phyloP scores from a whole-genome alignment of 1,140 invertebrate genomes.

The Drosophila ficusphila region DNA sequence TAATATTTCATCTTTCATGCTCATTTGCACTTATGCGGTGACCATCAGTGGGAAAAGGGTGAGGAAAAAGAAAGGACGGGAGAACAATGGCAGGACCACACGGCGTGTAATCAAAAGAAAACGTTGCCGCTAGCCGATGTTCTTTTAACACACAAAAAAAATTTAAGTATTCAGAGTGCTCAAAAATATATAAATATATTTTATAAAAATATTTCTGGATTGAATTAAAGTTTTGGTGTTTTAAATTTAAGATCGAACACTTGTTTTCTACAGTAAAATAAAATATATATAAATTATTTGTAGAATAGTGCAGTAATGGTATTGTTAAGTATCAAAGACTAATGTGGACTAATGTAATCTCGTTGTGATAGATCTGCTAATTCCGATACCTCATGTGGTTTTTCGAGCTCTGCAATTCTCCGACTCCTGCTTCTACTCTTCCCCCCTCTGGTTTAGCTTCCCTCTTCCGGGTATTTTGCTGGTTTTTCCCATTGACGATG shows the following conservation, averaged over 20 bases:
- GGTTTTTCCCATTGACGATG: conserved; percentile 22
- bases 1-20: conserved; percentile 82
- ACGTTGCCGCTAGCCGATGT: conserved; percentile 45
- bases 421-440: conserved; percentile 1
- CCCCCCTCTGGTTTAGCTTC: background rate
- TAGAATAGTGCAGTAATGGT: no score
- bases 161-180: background rate
- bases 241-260: no score
- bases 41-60: conserved; percentile 3
- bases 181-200: background rate
- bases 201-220: no score
- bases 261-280: no score
- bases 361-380: no score
- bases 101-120: conserved; percentile 67
- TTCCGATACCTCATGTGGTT: background rate
- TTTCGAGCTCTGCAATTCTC: conserved; percentile 24
- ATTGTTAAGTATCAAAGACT: no score
- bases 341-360: no score
- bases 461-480: conserved; percentile 5
- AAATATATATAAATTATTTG: no score
- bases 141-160: background rate
- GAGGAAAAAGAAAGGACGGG: background rate
- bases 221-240: no score
- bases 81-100: conserved; percentile 42
- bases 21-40: conserved; percentile 68